A percentile compares a stretch with the other conserved stretches of the same genome.
Evolutionary conservation across 1,140 invertebrate genomes (phyloP).

Genomic region (Philopotamus ludificatus): DNA sequence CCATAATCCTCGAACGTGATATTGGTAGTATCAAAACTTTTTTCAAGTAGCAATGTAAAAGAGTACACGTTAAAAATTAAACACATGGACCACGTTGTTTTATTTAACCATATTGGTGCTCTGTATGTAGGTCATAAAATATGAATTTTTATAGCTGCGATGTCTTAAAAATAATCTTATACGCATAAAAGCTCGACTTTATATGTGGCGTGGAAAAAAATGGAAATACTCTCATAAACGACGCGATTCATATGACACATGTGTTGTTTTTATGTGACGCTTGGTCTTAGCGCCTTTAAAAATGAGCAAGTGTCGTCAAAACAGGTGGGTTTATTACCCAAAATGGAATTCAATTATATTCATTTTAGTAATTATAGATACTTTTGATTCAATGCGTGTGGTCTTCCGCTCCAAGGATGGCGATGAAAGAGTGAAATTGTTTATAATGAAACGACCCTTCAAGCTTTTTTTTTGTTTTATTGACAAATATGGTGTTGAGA

Average conservation of each 20-base stretch:
- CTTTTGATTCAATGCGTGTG: constrained; percentile 18
- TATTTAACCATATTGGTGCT: neutral
- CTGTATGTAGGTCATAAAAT: neutral
- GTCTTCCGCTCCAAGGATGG: neutral
- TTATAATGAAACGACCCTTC: constrained; percentile 15
- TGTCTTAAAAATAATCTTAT: no score
- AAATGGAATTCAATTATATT: no score
- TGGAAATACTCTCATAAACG: neutral
- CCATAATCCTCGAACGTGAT: no score
- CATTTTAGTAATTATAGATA: no score
- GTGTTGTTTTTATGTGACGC: neutral
- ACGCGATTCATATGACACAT: neutral
- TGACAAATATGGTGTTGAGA: constrained; percentile 9
- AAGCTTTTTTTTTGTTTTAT: constrained; percentile 16
- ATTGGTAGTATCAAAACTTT: no score
- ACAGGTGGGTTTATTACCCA: no score
- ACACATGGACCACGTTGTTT: neutral
- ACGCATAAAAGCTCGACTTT: neutral
- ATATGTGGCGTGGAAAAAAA: neutral
- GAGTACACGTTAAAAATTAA: no score
- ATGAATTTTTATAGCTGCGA: neutral
- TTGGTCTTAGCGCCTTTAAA: no score
- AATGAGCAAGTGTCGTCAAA: no score
- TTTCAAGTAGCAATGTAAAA: no score
- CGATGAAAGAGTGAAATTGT: constrained; percentile 7